These are phyloP conservation scores for Sus cebifrons DNA, from an alignment of 2,797 vertebrate species.

Conservation along the genomic window DNA sequence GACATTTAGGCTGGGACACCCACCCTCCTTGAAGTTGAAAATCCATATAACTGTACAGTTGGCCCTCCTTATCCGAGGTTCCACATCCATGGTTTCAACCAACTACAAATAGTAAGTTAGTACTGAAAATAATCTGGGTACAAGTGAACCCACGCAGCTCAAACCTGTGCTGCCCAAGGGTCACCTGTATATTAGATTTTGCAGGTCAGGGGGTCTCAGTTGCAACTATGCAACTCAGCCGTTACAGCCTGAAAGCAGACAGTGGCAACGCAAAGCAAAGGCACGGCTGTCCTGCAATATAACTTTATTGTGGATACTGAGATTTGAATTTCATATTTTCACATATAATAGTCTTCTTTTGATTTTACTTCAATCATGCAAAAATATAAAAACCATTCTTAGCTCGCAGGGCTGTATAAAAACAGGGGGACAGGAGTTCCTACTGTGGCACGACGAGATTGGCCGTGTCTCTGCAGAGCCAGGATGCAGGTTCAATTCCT, in stretches of 20 bases:
- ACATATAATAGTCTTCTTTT: neutral
- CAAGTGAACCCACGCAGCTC: neutral
- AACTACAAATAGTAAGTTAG: neutral
- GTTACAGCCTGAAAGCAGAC: rapidly evolving
- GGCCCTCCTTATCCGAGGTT: neutral
- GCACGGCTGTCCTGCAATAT: neutral
- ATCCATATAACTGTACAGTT: neutral
- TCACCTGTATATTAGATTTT: neutral
- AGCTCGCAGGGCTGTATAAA: neutral
- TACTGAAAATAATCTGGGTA: neutral
- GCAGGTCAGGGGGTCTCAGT: neutral
- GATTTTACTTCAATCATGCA: neutral
- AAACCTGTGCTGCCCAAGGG: neutral
- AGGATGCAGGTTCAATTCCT: too few relatives aligned
- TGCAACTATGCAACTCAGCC: neutral
- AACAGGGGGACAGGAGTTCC: neutral
- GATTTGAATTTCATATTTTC: neutral
- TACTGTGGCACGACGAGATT: too few relatives aligned
- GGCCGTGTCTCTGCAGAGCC: too few relatives aligned
- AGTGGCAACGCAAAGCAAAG: neutral
- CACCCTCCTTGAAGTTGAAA: neutral
- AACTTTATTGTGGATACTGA: neutral
- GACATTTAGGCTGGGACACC: neutral
- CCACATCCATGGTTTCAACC: neutral
- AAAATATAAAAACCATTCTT: neutral